Conservation (phyloP, 2,888 invertebrate species). For the Anoncus sp. region DNA sequence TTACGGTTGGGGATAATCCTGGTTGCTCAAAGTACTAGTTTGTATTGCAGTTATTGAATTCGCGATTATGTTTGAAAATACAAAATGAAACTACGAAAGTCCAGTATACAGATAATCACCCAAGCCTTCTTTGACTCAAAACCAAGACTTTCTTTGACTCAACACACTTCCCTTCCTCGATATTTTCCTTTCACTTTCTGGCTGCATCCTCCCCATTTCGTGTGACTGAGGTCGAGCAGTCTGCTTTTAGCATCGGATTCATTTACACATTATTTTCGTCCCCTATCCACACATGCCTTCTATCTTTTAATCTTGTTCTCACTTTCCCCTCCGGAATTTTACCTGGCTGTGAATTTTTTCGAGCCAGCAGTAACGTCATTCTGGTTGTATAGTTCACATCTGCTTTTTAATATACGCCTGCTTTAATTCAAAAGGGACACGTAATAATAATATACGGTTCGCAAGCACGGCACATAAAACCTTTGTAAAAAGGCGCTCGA, state of each 20-base stretch:
- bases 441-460: conserved; percentile 58
- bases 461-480: conserved; percentile 41
- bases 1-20: too few species aligned
- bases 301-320: conserved; percentile 17
- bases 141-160: too few species aligned
- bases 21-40: too few species aligned
- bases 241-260: conserved; percentile 14
- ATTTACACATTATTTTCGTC: conserved; percentile 18
- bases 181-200: background rate
- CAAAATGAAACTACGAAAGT: too few species aligned
- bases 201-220: background rate
- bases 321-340: conserved; percentile 29
- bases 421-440: conserved; percentile 61
- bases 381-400: conserved; percentile 9
- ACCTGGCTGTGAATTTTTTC: conserved; percentile 10
- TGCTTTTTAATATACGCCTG: conserved; percentile 56
- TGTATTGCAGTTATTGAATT: too few species aligned
- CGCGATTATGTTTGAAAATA: too few species aligned
- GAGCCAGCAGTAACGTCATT: conserved; percentile 19
- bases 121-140: too few species aligned
- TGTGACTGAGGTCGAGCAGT: background rate
- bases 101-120: too few species aligned
- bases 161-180: background rate
- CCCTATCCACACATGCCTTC: background rate
- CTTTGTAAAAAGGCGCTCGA: conserved; percentile 46